These are phyloP conservation scores for Sander vitreus DNA, from an alignment of 2,113 vertebrate genomes.

Conservation along the genomic window DNA sequence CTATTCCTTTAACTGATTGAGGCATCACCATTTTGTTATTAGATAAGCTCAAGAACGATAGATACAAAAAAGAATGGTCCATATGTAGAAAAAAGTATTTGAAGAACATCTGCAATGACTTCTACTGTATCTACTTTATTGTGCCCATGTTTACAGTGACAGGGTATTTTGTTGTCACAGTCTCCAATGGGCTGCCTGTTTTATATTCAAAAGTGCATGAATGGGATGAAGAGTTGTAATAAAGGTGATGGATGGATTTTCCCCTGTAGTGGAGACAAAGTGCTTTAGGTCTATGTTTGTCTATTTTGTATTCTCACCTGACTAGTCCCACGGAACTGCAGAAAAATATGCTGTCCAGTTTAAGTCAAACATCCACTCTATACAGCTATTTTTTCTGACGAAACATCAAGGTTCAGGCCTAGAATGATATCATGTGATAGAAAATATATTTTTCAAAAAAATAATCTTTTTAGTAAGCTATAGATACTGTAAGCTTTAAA, in stretches of 20 bases:
- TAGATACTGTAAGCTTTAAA: neutral
- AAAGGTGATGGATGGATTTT: conserved; percentile 52
- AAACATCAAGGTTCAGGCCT: neutral
- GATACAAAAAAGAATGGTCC: neutral
- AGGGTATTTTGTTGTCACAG: conserved; percentile 35
- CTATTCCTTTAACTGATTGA: neutral
- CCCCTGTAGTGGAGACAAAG: conserved; percentile 25
- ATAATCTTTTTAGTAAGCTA: neutral
- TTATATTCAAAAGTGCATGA: conserved; percentile 38
- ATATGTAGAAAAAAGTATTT: neutral
- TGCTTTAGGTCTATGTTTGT: conserved; percentile 38
- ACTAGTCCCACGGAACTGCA: conserved; percentile 9
- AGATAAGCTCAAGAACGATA: neutral
- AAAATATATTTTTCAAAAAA: neutral
- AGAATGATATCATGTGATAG: neutral
- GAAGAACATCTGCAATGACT: neutral
- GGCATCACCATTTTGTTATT: neutral
- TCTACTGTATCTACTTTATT: conserved; percentile 21
- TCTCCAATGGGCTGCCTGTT: conserved; percentile 31
- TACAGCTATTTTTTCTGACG: neutral
- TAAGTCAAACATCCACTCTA: neutral
- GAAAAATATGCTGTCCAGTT: neutral
- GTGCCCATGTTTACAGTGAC: conserved; percentile 30
- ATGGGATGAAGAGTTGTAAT: conserved; percentile 37
- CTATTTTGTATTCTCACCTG: conserved; percentile 33